Conservation (phyloP, 1,140 invertebrate species). For the Trigoniulus corallinus region DNA sequence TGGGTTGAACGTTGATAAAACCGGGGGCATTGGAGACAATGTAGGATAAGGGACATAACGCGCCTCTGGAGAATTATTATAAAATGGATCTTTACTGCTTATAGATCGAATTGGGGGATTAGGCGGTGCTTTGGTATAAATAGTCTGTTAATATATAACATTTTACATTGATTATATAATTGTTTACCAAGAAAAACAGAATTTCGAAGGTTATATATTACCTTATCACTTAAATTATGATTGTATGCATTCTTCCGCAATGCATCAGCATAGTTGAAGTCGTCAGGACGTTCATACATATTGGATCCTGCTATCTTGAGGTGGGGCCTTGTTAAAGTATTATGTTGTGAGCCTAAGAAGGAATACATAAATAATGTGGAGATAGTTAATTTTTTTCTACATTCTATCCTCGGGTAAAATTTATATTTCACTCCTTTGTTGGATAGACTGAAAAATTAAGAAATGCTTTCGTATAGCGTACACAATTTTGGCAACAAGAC, state of each 20-base stretch:
- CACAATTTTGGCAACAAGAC: too few species aligned
- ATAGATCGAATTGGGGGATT: constrained; percentile 15
- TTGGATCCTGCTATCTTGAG: constrained; percentile 14
- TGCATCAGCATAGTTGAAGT: constrained; percentile 20
- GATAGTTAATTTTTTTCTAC: not conserved
- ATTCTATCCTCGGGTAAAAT: too few species aligned
- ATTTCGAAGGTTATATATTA: too few species aligned
- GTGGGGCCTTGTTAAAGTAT: constrained; percentile 6
- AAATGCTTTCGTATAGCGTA: too few species aligned
- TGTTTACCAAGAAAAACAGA: too few species aligned
- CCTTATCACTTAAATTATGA: constrained; percentile 17
- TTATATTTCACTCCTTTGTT: too few species aligned
- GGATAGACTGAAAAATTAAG: too few species aligned
- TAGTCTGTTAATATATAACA: constrained; percentile 12
- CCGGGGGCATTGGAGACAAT: constrained; percentile 10
- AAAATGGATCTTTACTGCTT: constrained; percentile 19
- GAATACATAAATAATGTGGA: not conserved
- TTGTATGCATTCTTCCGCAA: constrained; percentile 23
- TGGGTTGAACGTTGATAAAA: constrained; percentile 27
- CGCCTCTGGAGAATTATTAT: constrained; percentile 19
- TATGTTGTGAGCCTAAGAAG: constrained; percentile 7
- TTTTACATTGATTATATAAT: too few species aligned
- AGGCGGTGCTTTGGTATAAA: constrained; percentile 16
- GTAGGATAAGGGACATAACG: constrained; percentile 27
- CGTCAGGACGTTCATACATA: constrained; percentile 7